Conservation (phyloP, 2,113 vertebrate species). For the Centropristis striata region DNA sequence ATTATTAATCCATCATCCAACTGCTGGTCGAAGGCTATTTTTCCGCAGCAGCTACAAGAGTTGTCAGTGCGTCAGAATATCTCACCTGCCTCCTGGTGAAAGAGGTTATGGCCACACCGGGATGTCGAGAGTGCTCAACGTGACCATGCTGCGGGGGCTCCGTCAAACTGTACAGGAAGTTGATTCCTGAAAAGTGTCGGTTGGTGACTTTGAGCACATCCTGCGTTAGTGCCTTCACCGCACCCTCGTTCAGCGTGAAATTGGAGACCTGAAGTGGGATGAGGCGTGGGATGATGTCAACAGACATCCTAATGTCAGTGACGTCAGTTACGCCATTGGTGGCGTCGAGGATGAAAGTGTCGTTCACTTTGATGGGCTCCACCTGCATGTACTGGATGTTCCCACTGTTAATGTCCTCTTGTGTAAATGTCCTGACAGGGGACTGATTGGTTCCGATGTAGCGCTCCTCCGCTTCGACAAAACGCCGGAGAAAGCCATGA, state of each 20-base stretch:
- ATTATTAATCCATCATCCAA: background rate
- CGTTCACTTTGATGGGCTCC: constrained; percentile 78
- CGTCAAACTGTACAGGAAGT: constrained; percentile 89
- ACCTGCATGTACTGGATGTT: constrained; percentile 90
- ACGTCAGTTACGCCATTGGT: constrained; percentile 87
- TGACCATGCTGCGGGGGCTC: constrained; percentile 87
- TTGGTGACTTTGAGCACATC: constrained; percentile 87
- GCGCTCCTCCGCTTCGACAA: constrained; percentile 77
- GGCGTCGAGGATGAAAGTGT: constrained; percentile 87
- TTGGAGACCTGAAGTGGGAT: constrained; percentile 89
- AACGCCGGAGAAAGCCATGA: constrained; percentile 86
- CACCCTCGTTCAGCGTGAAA: constrained; percentile 90
- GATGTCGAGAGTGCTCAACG: constrained; percentile 87
- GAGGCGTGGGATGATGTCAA: constrained; percentile 88
- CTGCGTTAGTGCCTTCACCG: constrained; percentile 85
- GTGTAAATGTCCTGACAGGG: constrained; percentile 87
- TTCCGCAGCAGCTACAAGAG: background rate
- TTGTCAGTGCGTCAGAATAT: constrained; percentile 22
- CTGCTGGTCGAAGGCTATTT: background rate
- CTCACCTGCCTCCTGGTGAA: constrained; percentile 93
- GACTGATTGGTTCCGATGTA: constrained; percentile 78
- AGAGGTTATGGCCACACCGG: constrained; percentile 83
- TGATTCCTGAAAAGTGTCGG: constrained; percentile 87
- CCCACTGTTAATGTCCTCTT: constrained; percentile 88
- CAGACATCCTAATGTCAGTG: constrained; percentile 81